Percentiles rank a stretch among this genome's conserved stretches.
phyloP scores from a whole-genome alignment of 1,140 invertebrate genomes.

The Dreissena rostriformis region DNA sequence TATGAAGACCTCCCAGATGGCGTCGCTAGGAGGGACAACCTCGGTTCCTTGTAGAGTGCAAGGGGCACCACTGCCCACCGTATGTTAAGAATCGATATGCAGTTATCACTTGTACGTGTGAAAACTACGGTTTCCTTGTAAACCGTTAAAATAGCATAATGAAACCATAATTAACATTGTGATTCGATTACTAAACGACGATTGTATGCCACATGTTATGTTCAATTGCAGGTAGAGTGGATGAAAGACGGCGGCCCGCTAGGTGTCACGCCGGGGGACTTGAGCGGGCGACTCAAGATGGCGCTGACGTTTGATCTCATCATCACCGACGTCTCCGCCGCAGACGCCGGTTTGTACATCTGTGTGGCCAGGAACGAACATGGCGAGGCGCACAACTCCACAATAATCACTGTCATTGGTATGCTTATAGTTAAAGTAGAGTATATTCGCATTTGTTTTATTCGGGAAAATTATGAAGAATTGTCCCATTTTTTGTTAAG shows the following conservation, averaged over 20 bases:
- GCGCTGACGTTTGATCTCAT: constrained; percentile 49
- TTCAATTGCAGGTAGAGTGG: constrained; percentile 84
- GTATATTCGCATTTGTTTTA: no score
- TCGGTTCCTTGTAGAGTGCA: constrained; percentile 42
- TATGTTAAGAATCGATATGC: constrained; percentile 19
- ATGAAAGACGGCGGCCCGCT: constrained; percentile 93
- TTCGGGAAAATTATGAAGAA: no score
- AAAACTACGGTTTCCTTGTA: neutral
- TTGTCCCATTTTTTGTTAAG: no score
- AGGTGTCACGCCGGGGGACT: constrained; percentile 77
- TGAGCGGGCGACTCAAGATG: constrained; percentile 60
- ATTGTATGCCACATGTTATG: neutral
- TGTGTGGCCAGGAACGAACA: constrained; percentile 68
- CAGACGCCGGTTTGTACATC: constrained; percentile 68
- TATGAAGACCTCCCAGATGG: constrained; percentile 13
- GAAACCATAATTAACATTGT: no score
- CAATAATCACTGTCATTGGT: constrained; percentile 68
- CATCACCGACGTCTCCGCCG: constrained; percentile 54
- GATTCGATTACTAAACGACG: neutral
- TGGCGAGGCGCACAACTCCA: constrained; percentile 64
- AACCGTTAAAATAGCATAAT: no score
- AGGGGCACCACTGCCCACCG: constrained; percentile 34
- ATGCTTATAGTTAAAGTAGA: no score
- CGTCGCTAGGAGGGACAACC: constrained; percentile 25
- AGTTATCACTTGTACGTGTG: neutral